Percentiles rank a stretch among this genome's conserved stretches.
Evolutionary conservation across 2,888 invertebrate genomes (phyloP).

Genomic region (Muscina levida): DNA sequence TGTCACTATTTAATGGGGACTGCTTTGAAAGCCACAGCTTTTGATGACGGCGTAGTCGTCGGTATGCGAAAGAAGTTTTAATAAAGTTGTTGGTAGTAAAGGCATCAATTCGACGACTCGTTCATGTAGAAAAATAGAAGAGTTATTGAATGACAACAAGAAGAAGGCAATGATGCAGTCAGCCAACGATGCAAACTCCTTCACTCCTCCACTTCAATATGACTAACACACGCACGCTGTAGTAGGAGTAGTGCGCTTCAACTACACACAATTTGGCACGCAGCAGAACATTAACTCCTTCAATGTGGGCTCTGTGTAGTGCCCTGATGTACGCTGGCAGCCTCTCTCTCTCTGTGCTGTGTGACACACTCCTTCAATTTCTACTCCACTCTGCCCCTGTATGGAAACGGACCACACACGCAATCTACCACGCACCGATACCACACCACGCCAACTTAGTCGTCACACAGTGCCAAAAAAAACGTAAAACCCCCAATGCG

Average conservation of each 20-base stretch:
- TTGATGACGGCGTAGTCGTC: not conserved
- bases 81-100: slow-evolving; percentile 28
- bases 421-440: slow-evolving; percentile 21
- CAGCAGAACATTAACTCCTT: slow-evolving; percentile 38
- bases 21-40: not conserved
- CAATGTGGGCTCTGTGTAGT: not conserved
- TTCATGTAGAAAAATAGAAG: slow-evolving; percentile 1
- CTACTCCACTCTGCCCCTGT: no score
- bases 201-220: no score
- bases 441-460: not conserved
- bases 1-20: slow-evolving; percentile 52
- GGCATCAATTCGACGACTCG: not conserved
- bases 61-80: not conserved
- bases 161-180: not conserved
- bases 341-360: no score
- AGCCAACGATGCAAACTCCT: slow-evolving; percentile 33
- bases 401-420: not conserved
- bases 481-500: not conserved
- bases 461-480: not conserved
- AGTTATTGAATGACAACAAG: not conserved
- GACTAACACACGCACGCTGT: no score
- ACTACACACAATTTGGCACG: slow-evolving; percentile 50
- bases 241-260: slow-evolving; percentile 55
- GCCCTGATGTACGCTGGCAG: not conserved
- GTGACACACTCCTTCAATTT: no score